Base-by-base conservation (phyloP, 2,797 vertebrate species). In the Calcarius lapponicus region DNA sequence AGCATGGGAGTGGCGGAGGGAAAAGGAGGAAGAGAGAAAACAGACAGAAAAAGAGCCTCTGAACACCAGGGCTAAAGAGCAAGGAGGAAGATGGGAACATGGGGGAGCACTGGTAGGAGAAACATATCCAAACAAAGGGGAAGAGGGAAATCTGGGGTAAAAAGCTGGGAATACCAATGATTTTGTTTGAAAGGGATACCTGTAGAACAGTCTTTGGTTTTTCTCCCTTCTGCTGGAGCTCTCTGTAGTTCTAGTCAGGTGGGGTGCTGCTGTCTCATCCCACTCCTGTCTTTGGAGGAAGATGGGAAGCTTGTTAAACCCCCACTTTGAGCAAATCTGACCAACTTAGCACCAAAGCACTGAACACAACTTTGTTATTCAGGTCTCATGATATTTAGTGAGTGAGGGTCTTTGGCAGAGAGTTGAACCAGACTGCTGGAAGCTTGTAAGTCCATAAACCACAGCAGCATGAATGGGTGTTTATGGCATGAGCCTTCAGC, bases 331-430 rank as follows among this genome's bases (percentile, higher is more conserved):
- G 43, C 31, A 47, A 66, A 64, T 48, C 53, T 80, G 47, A 34
- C 28, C 36, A 31, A 26, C 43, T 22, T 70, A 54, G 31, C 43
- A 66, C 25, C 43, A 88, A 65, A 54, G 34, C 38, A 11, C 9
- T 47, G 34, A 70, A 29, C 7, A 62, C 19, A 47, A 24, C 24
- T 88, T 65, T 42, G 47, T 69, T 65, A 31, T 45, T 89, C 16
- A 11, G 36, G 7, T 51, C 61, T 67, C 5, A 0, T 32, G 21
- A 4, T 43, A 34, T 1, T 66, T 32, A 57, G 22, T 29, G 56
- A 73, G 47, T 24, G 45, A 80, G 29, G 20, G 11, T 87, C 47
- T 60, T 61, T 80, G 61, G 38, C 73, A 88, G 45, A 60, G 36
- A 48, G 16, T 21, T 51, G 36, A 76, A 64, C n/a, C 10, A 40